Evolutionary conservation across 2,113 vertebrate genomes (phyloP).

Genomic region (Pituophis catenifer): DNA sequence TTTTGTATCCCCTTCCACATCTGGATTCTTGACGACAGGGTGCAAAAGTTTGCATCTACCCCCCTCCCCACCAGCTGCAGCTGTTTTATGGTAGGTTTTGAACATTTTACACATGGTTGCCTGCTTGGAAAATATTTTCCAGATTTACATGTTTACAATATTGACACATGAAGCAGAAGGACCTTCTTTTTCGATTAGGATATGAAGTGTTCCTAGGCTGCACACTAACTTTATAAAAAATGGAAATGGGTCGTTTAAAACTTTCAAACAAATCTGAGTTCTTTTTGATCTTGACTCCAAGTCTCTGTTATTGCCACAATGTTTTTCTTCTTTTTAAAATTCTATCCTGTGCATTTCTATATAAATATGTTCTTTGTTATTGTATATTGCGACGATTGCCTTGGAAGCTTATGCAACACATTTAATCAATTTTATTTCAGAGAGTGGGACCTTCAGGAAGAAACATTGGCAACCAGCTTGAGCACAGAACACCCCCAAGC

Average conservation of each 20-base stretch:
- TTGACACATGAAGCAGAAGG: slow-evolving; percentile 76
- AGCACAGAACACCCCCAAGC: slow-evolving; percentile 9
- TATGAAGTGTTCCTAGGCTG: slow-evolving; percentile 63
- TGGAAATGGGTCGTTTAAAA: slow-evolving; percentile 78
- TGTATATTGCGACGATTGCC: slow-evolving; percentile 59
- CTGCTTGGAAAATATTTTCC: slow-evolving; percentile 82
- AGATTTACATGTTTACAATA: slow-evolving; percentile 80
- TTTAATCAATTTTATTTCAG: slow-evolving; percentile 66
- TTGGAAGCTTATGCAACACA: slow-evolving; percentile 54
- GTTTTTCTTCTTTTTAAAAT: slow-evolving; percentile 55
- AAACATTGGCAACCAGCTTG: slow-evolving; percentile 48
- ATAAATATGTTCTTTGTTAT: slow-evolving; percentile 67
- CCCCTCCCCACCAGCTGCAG: slow-evolving; percentile 79
- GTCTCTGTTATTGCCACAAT: slow-evolving; percentile 67
- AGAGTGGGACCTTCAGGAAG: slow-evolving; percentile 48
- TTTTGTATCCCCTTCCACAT: slow-evolving; percentile 62
- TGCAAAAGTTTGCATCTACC: slow-evolving; percentile 70
- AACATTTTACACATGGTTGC: slow-evolving; percentile 85
- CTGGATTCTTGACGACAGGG: slow-evolving; percentile 72
- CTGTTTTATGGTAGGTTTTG: slow-evolving; percentile 80
- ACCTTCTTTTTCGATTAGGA: slow-evolving; percentile 68
- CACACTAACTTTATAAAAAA: slow-evolving; percentile 75
- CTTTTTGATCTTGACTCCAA: slow-evolving; percentile 75
- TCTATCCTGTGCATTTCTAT: slow-evolving; percentile 51
- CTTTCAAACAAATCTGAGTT: slow-evolving; percentile 79